Conservation (phyloP, 2,888 invertebrate species). For the Hylaea fasciaria region DNA sequence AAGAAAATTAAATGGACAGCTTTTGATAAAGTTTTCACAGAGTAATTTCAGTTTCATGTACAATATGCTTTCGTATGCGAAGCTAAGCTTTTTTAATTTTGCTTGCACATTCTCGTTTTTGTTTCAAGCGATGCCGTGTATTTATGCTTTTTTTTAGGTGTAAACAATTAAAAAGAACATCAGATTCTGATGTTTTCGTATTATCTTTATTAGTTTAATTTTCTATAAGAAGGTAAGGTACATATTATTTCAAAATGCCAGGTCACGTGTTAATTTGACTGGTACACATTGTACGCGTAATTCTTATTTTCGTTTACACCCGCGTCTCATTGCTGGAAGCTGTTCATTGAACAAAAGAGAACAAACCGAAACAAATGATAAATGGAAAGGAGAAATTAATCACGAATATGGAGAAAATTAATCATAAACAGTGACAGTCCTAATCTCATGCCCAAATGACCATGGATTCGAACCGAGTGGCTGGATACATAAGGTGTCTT, state of each 20-base stretch:
- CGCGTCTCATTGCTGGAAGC: conserved; percentile 50
- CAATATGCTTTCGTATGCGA: conserved; percentile 8
- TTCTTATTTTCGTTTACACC: conserved; percentile 24
- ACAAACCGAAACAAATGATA: conserved; percentile 40
- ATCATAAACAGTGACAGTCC: conserved; percentile 37
- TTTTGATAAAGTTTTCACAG: conserved; percentile 11
- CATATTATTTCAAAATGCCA: not conserved
- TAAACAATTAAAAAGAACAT: conserved; percentile 14
- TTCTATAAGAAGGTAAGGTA: not conserved
- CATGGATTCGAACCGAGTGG: conserved; percentile 30
- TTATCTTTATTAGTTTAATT: no score
- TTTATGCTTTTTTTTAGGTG: conserved; percentile 22
- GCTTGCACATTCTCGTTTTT: conserved; percentile 26
- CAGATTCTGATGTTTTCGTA: not conserved
- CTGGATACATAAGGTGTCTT: conserved; percentile 23
- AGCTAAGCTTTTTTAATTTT: conserved; percentile 26
- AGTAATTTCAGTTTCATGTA: conserved; percentile 3
- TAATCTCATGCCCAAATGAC: conserved; percentile 42
- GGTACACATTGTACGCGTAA: not conserved
- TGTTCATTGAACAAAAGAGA: conserved; percentile 50
- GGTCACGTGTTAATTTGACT: no score
- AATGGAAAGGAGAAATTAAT: conserved; percentile 42
- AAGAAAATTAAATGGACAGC: conserved; percentile 36
- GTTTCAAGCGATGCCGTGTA: conserved; percentile 29
- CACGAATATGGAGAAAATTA: conserved; percentile 39